Conservation (phyloP, 1,140 invertebrate genomes). For the Gryllus bimaculatus region DNA sequence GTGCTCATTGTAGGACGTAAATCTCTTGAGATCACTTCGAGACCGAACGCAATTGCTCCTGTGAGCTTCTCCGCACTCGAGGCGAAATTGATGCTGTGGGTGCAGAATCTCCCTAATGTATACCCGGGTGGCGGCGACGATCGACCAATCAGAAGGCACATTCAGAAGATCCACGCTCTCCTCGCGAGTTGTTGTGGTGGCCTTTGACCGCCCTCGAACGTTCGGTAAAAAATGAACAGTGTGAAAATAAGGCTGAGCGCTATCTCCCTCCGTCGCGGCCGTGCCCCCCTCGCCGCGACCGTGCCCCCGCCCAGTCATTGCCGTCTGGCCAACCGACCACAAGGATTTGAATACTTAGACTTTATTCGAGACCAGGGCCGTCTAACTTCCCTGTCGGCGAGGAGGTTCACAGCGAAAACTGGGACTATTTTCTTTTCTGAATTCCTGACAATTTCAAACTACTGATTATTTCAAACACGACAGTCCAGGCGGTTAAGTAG, state of each 20-base stretch:
- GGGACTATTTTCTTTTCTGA: too few species aligned
- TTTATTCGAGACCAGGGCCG: too few species aligned
- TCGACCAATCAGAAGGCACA: background rate
- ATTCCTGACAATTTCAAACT: too few species aligned
- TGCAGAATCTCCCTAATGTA: background rate
- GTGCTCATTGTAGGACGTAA: background rate
- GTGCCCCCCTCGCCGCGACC: background rate
- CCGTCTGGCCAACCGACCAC: background rate
- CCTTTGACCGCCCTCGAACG: background rate
- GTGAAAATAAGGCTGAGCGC: background rate
- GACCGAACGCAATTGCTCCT: background rate
- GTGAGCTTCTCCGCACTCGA: too few species aligned
- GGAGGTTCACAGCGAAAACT: too few species aligned
- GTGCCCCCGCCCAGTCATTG: background rate
- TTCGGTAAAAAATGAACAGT: background rate
- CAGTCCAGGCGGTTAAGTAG: too few species aligned
- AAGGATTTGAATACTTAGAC: too few species aligned
- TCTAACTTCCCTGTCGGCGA: too few species aligned
- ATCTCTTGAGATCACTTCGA: background rate
- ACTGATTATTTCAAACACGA: too few species aligned
- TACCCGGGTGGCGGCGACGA: background rate
- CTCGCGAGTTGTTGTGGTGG: background rate
- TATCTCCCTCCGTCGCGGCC: background rate
- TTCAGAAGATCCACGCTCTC: background rate
- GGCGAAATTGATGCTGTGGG: background rate